Conservation (phyloP, 2,888 invertebrate genomes). For the Campopleginae sp. region DNA sequence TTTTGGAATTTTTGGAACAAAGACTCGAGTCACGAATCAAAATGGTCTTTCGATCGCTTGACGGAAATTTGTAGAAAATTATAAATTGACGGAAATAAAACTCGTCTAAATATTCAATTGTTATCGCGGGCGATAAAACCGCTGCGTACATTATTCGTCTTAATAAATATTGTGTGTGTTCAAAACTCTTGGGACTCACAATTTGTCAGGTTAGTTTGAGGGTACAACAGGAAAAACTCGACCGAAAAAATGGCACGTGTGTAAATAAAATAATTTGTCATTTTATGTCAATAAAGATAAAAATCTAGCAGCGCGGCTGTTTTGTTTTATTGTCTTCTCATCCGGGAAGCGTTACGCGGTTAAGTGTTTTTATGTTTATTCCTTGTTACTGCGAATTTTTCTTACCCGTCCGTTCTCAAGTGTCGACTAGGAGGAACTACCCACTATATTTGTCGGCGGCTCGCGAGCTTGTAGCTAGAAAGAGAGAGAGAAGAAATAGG, state of each 20-base stretch:
- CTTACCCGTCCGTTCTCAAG: constrained; percentile 61
- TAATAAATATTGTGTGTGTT: neutral
- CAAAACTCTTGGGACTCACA: neutral
- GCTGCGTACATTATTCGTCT: neutral
- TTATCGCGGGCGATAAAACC: neutral
- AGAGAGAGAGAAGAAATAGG: constrained; percentile 14
- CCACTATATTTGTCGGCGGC: constrained; percentile 17
- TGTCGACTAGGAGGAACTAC: constrained; percentile 53
- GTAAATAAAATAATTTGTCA: neutral
- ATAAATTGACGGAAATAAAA: neutral
- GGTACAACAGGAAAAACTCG: neutral
- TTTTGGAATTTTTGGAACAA: neutral
- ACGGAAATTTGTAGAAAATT: neutral
- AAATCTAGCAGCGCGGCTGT: neutral
- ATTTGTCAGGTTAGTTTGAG: neutral
- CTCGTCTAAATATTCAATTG: neutral
- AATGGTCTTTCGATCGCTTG: neutral
- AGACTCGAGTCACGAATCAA: neutral
- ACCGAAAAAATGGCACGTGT: neutral
- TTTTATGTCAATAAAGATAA: neutral
- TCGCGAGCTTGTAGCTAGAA: constrained; percentile 20
- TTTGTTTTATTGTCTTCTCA: neutral
- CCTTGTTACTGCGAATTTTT: constrained; percentile 2
- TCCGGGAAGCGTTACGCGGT: neutral
- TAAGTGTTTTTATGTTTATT: neutral